Evolutionary conservation across 1,140 invertebrate genomes (phyloP).

Genomic region (Temnothorax longispinosus): DNA sequence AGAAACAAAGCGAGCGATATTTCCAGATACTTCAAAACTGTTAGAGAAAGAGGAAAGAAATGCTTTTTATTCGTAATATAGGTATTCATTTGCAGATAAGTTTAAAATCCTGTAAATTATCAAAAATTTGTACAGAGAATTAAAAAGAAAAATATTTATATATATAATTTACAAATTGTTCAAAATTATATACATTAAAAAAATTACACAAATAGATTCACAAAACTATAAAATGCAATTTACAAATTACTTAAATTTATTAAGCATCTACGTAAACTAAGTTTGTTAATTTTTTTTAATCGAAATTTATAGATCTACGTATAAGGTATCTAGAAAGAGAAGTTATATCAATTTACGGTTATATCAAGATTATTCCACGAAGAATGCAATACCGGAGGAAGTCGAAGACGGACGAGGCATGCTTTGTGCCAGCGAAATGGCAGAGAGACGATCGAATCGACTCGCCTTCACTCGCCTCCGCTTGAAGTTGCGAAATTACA

Average conservation of each 20-base stretch:
- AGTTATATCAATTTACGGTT: slow-evolving; percentile 11
- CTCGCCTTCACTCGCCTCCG: slow-evolving; percentile 40
- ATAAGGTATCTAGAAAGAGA: background rate
- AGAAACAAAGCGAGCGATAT: background rate
- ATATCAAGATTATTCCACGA: background rate
- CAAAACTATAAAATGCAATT: background rate
- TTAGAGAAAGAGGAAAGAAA: background rate
- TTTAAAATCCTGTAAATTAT: background rate
- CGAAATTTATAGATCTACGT: slow-evolving; percentile 6
- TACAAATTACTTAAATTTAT: background rate
- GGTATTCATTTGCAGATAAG: background rate
- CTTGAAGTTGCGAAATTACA: slow-evolving; percentile 49
- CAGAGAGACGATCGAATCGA: slow-evolving; percentile 15
- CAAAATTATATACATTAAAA: background rate
- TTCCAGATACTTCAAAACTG: background rate
- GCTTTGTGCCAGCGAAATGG: slow-evolving; percentile 38
- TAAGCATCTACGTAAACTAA: background rate
- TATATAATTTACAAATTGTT: background rate
- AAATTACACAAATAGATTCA: background rate
- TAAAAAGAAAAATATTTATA: background rate
- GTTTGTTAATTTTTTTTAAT: background rate
- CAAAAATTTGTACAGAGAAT: background rate
- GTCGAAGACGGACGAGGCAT: background rate
- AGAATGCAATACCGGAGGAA: background rate
- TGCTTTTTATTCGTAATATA: background rate